Evolutionary conservation across 2,113 vertebrate genomes (phyloP).

Genomic region (Columba janthina): DNA sequence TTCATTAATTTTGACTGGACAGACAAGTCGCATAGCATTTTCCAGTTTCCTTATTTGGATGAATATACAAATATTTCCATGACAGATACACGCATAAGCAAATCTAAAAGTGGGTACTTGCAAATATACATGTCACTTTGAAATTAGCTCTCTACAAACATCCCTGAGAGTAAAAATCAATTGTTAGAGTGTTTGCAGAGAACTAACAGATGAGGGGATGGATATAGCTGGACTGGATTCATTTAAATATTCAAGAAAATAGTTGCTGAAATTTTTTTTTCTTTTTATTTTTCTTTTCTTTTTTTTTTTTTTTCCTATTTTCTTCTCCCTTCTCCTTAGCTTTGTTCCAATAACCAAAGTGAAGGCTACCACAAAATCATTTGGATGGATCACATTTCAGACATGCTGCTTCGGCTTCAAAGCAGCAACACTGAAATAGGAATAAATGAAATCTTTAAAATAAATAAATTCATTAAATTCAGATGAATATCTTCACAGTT

Average conservation of each 20-base stretch:
- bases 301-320: neutral
- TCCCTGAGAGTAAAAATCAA: conserved; percentile 8
- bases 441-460: conserved; percentile 16
- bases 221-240: neutral
- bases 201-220: conserved; percentile 1
- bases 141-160: conserved; percentile 68
- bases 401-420: neutral
- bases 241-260: conserved; percentile 31
- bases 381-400: neutral
- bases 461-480: conserved; percentile 9
- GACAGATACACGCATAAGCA: conserved; percentile 32
- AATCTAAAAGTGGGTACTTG: conserved; percentile 29
- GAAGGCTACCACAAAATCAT: neutral
- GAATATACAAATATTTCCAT: conserved; percentile 35
- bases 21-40: neutral
- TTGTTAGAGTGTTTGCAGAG: conserved; percentile 52
- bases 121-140: conserved; percentile 42
- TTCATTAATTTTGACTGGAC: conserved; percentile 21
- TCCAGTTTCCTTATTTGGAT: conserved; percentile 18
- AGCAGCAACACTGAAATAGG: neutral
- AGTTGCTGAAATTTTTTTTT: neutral
- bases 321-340: neutral
- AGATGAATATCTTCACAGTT: neutral
- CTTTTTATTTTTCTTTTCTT: neutral
- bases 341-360: neutral